Base-by-base conservation (phyloP, 1,140 invertebrate species). In the Heliconius eleuchia region DNA sequence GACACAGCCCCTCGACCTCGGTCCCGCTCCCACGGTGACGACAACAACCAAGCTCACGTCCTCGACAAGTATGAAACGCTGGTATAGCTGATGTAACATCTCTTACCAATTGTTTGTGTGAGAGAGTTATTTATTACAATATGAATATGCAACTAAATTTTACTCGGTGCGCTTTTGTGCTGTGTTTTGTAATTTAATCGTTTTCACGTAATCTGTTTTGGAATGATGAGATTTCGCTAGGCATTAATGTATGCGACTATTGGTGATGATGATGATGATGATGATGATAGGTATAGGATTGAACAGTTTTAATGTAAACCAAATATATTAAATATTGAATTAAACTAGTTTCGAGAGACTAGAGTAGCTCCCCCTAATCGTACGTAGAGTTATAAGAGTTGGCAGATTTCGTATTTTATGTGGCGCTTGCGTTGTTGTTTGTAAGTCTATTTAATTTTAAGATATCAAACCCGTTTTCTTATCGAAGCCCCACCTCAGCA, bases 1-100 rank as follows among this genome's bases (percentile, higher is more conserved):
- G 85, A 86, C 18, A 42, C 87, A 1, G 39, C 80, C 16, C 82
- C 87, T 9, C 86, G 91, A 0, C 87, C 90, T 16, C 89, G 92
- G 16, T 92, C 91, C 1, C 90, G 91, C 42, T 93, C 91, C 13
- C 92, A 94, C 80, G 90, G 91, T 18, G 92, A 94, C 77, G 91
- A 92, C 73, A 86, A 87, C 75, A 85, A 88, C 19, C 91, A 92
- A 82, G 81, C 80, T 46, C 91, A 92, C 76, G 91, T 95, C 57
- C 91, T 95, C 77, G 94, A 95, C 80, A 95, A 95, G 83, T 95
- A 95, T 81, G 94, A 95, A 82, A 95, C 94, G 34, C 87, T 95
- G 76, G 94, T 95, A 55, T 95, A 94, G 87, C 23, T 82, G 71
- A 76, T 75, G 27, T 78, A 73, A 52, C 82, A 76, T 71, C 80